These are phyloP conservation scores for Coremacera marginata DNA, from an alignment of 2,888 invertebrate species.

Conservation along the genomic window DNA sequence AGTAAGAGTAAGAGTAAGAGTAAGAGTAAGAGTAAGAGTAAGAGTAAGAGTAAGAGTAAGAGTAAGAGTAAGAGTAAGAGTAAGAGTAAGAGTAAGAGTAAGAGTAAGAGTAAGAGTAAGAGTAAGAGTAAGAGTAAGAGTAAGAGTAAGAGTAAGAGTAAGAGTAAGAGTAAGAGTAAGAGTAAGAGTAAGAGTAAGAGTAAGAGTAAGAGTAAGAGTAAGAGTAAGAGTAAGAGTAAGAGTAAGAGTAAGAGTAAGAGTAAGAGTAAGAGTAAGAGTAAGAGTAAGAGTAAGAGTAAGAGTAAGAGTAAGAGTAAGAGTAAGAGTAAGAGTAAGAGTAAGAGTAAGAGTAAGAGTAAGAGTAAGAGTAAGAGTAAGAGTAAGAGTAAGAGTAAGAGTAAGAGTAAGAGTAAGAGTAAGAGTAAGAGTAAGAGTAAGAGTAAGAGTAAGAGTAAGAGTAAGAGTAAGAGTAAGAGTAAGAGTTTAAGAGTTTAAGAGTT, in stretches of 20 bases:
- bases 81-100: not conserved
- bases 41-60: not conserved
- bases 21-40: not conserved
- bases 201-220: not conserved
- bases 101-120: not conserved
- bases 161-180: not conserved
- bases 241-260: not conserved
- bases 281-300: not conserved
- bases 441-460: not conserved
- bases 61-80: too few relatives aligned
- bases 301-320: not conserved
- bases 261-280: not conserved
- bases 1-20: not conserved
- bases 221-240: not conserved
- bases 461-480: not conserved
- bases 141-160: not conserved
- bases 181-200: not conserved
- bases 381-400: not conserved
- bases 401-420: not conserved
- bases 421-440: not conserved
- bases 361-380: not conserved
- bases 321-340: not conserved
- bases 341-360: not conserved
- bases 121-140: not conserved
- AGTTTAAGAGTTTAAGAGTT: too few relatives aligned